phyloP scores from a whole-genome alignment of 2,797 vertebrate species.

The Sebastes variabilis region DNA sequence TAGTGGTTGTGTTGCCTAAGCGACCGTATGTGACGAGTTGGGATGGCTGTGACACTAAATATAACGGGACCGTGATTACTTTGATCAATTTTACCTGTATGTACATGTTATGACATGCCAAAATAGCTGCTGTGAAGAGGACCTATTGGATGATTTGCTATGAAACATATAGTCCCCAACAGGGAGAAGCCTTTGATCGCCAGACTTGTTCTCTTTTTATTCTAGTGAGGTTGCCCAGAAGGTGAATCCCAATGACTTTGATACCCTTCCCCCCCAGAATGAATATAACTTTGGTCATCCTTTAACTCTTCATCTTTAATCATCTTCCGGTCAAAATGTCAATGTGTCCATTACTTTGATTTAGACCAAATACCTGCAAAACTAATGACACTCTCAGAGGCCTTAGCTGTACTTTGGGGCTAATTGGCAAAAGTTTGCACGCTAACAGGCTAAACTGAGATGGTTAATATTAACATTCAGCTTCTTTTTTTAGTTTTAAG shows the following conservation, averaged over 20 bases:
- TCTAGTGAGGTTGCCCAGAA: neutral
- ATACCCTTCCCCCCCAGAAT: no score
- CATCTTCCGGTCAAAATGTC: neutral
- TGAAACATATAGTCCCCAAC: no score
- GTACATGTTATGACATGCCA: no score
- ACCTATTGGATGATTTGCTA: neutral
- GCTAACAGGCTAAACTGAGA: neutral
- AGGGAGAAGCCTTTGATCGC: neutral
- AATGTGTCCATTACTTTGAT: neutral
- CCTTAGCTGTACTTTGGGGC: neutral
- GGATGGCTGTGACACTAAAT: no score
- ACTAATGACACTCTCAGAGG: neutral
- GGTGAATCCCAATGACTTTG: neutral
- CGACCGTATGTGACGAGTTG: no score
- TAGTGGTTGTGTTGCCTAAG: no score
- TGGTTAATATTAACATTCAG: neutral
- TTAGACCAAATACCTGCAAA: neutral
- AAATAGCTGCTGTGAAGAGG: no score
- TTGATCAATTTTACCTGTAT: no score
- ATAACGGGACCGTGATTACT: no score
- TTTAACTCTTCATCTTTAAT: neutral
- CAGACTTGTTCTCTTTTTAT: neutral
- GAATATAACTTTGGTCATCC: neutral
- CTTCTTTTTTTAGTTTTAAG: neutral
- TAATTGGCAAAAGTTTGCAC: no score